These are phyloP conservation scores for Diphyllodes magnificus DNA, from an alignment of 2,113 vertebrate species.

Conservation along the genomic window DNA sequence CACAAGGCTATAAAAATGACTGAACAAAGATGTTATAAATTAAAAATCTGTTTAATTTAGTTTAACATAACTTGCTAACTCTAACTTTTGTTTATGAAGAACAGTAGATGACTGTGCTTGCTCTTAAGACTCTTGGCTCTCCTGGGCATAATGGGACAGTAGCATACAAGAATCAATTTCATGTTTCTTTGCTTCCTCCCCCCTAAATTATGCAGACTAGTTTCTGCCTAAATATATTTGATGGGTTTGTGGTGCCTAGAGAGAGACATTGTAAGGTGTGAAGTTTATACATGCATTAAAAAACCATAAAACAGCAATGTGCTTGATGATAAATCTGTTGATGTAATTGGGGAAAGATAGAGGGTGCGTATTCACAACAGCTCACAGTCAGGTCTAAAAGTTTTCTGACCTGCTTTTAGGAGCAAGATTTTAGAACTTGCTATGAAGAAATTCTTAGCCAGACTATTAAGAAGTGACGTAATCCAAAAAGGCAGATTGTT, in stretches of 20 bases:
- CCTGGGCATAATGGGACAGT: not conserved
- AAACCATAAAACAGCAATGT: rapidly evolving
- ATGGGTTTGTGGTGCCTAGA: not conserved
- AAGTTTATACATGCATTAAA: not conserved
- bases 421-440: not conserved
- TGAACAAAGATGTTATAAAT: not conserved
- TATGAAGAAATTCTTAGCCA: not conserved
- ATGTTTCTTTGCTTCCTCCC: not conserved
- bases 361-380: not conserved
- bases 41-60: not conserved
- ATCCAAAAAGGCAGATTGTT: not conserved
- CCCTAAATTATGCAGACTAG: not conserved
- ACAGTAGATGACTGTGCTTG: not conserved
- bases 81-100: not conserved
- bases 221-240: not conserved
- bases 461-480: not conserved
- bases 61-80: not conserved
- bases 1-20: not conserved
- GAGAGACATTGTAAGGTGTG: not conserved
- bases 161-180: not conserved
- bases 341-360: not conserved
- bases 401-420: not conserved
- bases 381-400: not conserved
- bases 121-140: not conserved
- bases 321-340: not conserved